Conservation (phyloP, 1,140 invertebrate species). For the Ceratoteleas bidentatus region DNA sequence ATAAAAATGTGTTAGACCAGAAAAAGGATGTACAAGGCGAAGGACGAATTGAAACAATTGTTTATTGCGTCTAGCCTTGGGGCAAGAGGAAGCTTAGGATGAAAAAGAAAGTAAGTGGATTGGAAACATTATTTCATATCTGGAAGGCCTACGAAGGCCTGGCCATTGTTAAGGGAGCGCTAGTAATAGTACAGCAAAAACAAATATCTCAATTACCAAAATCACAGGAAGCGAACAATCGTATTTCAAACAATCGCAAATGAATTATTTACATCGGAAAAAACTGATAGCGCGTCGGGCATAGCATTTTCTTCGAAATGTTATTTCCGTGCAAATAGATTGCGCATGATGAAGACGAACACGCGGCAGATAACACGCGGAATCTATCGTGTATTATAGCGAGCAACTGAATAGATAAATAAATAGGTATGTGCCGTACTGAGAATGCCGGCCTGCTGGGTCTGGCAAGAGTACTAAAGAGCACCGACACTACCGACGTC, state of each 20-base stretch:
- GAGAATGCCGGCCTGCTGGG: conserved; percentile 56
- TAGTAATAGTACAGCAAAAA: too few relatives aligned
- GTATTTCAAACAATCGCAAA: conserved; percentile 32
- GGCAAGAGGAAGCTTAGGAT: too few relatives aligned
- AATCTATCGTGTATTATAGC: conserved; percentile 65
- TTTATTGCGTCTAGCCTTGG: too few relatives aligned
- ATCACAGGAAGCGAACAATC: conserved; percentile 9
- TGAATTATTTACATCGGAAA: conserved; percentile 47
- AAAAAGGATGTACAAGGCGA: too few relatives aligned
- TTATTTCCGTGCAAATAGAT: conserved; percentile 55
- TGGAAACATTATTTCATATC: too few relatives aligned
- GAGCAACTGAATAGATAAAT: conserved; percentile 67
- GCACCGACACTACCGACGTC: conserved; percentile 65
- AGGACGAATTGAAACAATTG: too few relatives aligned
- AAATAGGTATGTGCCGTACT: conserved; percentile 66
- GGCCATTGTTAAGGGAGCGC: too few relatives aligned
- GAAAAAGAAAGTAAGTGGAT: too few relatives aligned
- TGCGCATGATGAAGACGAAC: conserved; percentile 62
- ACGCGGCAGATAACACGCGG: conserved; percentile 59
- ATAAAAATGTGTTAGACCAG: too few relatives aligned
- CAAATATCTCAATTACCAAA: conserved; percentile 40
- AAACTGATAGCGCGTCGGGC: conserved; percentile 26
- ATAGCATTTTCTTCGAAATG: conserved; percentile 52
- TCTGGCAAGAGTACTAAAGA: conserved; percentile 61
- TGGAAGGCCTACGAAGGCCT: too few relatives aligned